Base-by-base conservation (phyloP, 2,888 invertebrate species). In the Leptinotarsa tumamoca region DNA sequence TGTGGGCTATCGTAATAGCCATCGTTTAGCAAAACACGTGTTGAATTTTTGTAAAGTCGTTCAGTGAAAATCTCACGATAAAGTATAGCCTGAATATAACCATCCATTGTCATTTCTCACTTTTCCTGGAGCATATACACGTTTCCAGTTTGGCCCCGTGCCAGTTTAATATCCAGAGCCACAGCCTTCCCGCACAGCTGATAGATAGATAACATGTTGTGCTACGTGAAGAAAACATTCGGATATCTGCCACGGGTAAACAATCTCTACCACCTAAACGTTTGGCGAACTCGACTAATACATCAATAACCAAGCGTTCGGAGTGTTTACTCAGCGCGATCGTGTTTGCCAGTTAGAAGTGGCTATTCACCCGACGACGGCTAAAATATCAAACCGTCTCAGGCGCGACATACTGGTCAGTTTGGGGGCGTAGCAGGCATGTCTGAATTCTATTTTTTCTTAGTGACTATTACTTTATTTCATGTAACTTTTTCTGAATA, bases 261-360 rank as follows among this genome's bases (percentile, higher is more conserved):
- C 83, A 84, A 83, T 83, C 84, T 82, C 79, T 72, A 80, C 80
- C 80, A 76, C 72, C 69, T 76, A 80, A 80, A 79, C 73, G 76
- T 75, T 79, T 78, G 74, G 72, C 69, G 75, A 78, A 80, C 73
- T 74, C 75, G 56, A 67, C 73, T 76, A 70, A 70, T 78, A 80
- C 78, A 80, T 80, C 81, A 78, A 80, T 82, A 81, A 76, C 76
- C 76, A 74, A 76, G 79, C 79, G 79, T 80, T 72, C 69, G 74
- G 72, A 81, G 79, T 82, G 81, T 82, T 82, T 81, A 78, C 81
- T 79, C 76, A 79, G 79, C 79, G 75, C 78, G 76, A 78, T 78
- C 78, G 70, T 71, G 75, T 76, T 77, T 73, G 73, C 74, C 27
- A 51, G 74, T 71, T 74, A 74, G 74, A 74, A 74, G 74, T 74